Evolutionary conservation across 2,888 invertebrate species (phyloP).

Genomic region (Mechanitis mazaeus): DNA sequence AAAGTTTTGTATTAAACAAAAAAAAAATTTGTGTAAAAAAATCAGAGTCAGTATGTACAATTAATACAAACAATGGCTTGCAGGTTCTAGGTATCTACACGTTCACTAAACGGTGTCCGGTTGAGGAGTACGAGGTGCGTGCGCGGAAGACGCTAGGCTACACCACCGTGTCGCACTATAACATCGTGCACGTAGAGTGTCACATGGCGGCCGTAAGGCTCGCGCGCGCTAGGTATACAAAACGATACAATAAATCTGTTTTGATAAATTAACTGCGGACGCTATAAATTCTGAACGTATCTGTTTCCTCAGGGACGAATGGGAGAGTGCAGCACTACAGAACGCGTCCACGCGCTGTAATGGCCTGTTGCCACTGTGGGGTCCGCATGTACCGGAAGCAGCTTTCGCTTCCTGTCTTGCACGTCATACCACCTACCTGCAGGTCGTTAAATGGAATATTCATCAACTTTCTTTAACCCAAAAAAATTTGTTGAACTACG

Average conservation of each 20-base stretch:
- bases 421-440: constrained; percentile 91
- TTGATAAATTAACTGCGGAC: background rate
- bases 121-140: constrained; percentile 94
- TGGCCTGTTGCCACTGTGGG: constrained; percentile 97
- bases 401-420: constrained; percentile 96
- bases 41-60: too few relatives aligned
- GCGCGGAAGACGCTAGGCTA: constrained; percentile 92
- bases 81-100: constrained; percentile 96
- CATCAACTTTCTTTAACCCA: background rate
- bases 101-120: constrained; percentile 94
- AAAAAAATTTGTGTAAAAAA: too few relatives aligned
- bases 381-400: constrained; percentile 94
- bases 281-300: constrained; percentile 4
- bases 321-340: constrained; percentile 98
- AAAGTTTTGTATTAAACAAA: too few relatives aligned
- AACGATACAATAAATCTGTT: background rate
- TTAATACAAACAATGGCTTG: background rate
- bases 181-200: constrained; percentile 98
- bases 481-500: background rate
- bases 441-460: constrained; percentile 46
- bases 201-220: constrained; percentile 96
- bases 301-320: constrained; percentile 86
- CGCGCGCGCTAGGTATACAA: constrained; percentile 62
- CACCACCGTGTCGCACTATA: constrained; percentile 98
- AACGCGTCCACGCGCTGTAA: constrained; percentile 99